Evolutionary conservation across 2,113 vertebrate genomes (phyloP), one percentile per base, ranked within the genome.

Genomic region (Cyprinodon brontotheroides): DNA sequence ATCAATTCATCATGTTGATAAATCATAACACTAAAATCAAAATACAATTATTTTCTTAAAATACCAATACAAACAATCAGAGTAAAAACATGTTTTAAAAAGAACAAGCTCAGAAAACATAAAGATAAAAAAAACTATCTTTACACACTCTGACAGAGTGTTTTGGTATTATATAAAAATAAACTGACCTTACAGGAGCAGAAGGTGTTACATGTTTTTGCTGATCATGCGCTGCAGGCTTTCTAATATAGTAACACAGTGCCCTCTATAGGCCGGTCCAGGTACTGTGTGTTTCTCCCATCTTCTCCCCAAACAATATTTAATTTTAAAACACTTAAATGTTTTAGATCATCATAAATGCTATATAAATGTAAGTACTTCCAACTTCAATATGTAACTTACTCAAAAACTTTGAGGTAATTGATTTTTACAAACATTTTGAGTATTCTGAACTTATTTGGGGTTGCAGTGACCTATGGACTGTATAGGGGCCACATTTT

Each of bases 241-340:
- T 22, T 74, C 2, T 84, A 81, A 73, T 80, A 78, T 59, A 80
- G 89, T 78, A 73, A 87, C 75, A 87, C 83, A 89, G 86, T 91
- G 91, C 89, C 91, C 88, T 80, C 92, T 90, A 50, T 82, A 83
- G 92, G 82, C 1, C 17, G 29, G 37, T 6, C 59, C 65, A 7
- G 38, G 11, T 65, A 81, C 75, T 72, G 73, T 36, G 45, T 40
- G 38, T 59, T 37, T 68, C 47, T 17, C 37, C 64, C 40, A 12
- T 3, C n/a, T 37, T 71, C 59, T 71, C 48, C 41, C 38, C 69
- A 79, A 29, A 29, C 29, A 29, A 29, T 29, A 29, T 29, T 29
- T 29, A 29, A 29, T 29, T 29, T 29, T 29, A 29, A 29, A 29
- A 29, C 29, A 29, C 29, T 29, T 29, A 29, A 29, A 29, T 29